Percentiles rank a stretch among this genome's conserved stretches.
These are phyloP conservation scores for Chroicocephalus ridibundus DNA, from an alignment of 2,113 vertebrate species.

Conservation along the genomic window DNA sequence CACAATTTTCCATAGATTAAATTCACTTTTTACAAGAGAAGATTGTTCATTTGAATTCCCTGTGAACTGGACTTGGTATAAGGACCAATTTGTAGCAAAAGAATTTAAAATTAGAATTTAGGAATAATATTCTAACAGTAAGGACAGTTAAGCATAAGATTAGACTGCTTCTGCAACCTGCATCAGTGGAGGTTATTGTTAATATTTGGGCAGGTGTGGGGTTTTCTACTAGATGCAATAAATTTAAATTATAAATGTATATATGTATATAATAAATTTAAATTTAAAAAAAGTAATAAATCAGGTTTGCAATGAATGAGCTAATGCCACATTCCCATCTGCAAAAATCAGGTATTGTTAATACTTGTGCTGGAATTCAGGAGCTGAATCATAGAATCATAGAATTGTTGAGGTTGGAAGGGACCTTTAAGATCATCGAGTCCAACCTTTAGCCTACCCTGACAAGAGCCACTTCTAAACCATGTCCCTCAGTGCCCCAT, in stretches of 20 bases:
- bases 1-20: background rate
- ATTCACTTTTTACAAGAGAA: background rate
- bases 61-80: background rate
- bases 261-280: background rate
- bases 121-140: background rate
- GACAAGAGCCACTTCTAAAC: too few species aligned
- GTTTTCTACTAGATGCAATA: background rate
- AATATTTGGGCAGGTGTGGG: background rate
- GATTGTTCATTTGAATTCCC: background rate
- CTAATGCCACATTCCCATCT: background rate
- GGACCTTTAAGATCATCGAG: too few species aligned
- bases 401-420: too few species aligned
- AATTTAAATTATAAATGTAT: background rate
- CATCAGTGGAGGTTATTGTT: background rate
- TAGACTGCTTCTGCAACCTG: background rate
- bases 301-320: fast-evolving
- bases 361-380: background rate
- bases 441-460: too few species aligned
- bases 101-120: background rate
- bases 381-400: too few species aligned
- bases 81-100: background rate
- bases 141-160: background rate
- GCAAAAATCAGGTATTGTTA: background rate
- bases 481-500: too few species aligned
- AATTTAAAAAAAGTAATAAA: background rate